Evolutionary conservation across 2,113 vertebrate genomes (phyloP), one percentile per base, ranked within the genome.

Genomic region (Nothobranchius furzeri): DNA sequence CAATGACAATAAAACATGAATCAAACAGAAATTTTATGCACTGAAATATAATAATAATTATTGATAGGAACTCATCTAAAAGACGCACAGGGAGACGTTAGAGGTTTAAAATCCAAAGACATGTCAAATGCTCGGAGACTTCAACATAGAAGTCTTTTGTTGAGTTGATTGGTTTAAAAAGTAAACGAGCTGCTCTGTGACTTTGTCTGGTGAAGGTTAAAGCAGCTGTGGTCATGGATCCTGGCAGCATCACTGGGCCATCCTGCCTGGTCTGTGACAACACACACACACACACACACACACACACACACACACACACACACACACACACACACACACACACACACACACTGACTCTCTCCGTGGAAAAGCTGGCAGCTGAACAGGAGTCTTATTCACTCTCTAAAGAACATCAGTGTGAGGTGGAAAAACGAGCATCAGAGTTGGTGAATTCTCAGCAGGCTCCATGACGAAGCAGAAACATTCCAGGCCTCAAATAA

Each of bases 381-480:
- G 51, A 87, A 88, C 86, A 87, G 76, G 80, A 53, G 78, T 75
- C 76, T 87, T 76, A 81, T 89, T 87, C 81, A 87, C 73, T 62
- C 63, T 75, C 48, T 75, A 55, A 87, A 79, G 73, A 57, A 76
- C 70, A 77, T 64, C 80, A 64, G 68, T 75, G 78, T 79, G 86
- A 83, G 81, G 75, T 85, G 88, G 87, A 90, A 90, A 88, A 88
- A 85, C 87, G 76, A 73, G 71, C 76, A 82, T 91, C 90, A 89
- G 45, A 50, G 80, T 67, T 24, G 50, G 65, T 72, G 82, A 83
- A 84, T 81, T 83, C 85, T 75, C 76, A 66, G 67, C 82, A 58
- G 66, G 37, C 61, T 61, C 62, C 59, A 75, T 85, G 82, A 80
- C 83, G 78, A 73, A 88, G 81, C 81, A 76, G 79, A 81, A 68